These are phyloP conservation scores for Oscheius myriophilus DNA, from an alignment of 2,888 invertebrate species.

Conservation along the genomic window DNA sequence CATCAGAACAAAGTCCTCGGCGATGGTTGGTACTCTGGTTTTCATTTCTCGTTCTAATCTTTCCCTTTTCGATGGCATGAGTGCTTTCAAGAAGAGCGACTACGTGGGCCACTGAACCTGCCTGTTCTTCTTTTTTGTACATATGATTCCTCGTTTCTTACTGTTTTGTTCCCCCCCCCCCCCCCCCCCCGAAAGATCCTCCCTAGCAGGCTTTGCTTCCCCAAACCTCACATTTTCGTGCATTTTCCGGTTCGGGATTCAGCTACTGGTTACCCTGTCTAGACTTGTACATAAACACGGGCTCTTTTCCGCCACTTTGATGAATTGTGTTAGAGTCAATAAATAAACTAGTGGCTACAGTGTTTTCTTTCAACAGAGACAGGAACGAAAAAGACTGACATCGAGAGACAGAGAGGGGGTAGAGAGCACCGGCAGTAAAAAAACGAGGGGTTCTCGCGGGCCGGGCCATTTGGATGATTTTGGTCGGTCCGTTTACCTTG, in stretches of 20 bases:
- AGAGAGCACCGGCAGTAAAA: too few species aligned
- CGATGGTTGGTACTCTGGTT: slow-evolving; percentile 33
- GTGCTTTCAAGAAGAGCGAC: slow-evolving; percentile 23
- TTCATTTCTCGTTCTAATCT: slow-evolving; percentile 12
- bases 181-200: too few species aligned
- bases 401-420: too few species aligned
- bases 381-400: too few species aligned
- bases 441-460: too few species aligned
- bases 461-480: too few species aligned
- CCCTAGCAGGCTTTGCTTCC: too few species aligned
- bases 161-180: background rate
- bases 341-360: too few species aligned
- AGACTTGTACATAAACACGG: slow-evolving; percentile 14
- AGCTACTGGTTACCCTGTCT: background rate
- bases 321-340: background rate
- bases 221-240: too few species aligned
- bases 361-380: too few species aligned
- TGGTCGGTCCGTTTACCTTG: too few species aligned
- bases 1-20: slow-evolving; percentile 55
- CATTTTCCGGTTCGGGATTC: too few species aligned
- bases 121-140: background rate
- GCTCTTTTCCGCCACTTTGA: slow-evolving; percentile 5
- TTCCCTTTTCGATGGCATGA: slow-evolving; percentile 5
- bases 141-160: background rate
- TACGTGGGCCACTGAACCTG: background rate